Conservation (phyloP, 1,140 invertebrate genomes). For the Nephotettix cincticeps region DNA sequence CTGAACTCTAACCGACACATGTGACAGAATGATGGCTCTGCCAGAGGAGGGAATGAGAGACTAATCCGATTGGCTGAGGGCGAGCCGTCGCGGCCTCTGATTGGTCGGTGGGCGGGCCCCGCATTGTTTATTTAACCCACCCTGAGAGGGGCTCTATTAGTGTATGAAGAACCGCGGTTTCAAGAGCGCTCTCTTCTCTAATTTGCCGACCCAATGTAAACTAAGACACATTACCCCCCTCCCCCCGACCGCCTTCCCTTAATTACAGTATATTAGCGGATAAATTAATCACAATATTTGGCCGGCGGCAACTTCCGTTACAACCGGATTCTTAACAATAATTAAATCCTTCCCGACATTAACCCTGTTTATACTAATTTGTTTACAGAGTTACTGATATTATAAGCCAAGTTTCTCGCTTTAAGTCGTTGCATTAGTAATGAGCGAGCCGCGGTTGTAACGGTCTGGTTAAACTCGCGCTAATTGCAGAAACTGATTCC, state of each 20-base stretch:
- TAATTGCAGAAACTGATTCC: too few species aligned
- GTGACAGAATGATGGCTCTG: constrained; percentile 24
- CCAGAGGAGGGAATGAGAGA: constrained; percentile 1
- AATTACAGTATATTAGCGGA: constrained; percentile 19
- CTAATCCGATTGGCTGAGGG: constrained; percentile 11
- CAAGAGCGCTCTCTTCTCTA: constrained; percentile 13
- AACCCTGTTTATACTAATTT: neutral
- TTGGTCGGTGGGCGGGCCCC: constrained; percentile 26
- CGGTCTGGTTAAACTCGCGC: too few species aligned
- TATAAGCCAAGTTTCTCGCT: constrained; percentile 5
- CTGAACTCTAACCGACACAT: constrained; percentile 17
- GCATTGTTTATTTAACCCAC: constrained; percentile 28
- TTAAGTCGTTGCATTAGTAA: constrained; percentile 5
- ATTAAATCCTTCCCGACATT: constrained; percentile 20
- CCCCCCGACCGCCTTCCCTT: neutral
- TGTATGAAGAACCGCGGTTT: constrained; percentile 21
- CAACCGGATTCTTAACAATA: constrained; percentile 4
- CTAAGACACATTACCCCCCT: constrained; percentile 22
- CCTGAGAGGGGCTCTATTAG: constrained; percentile 25
- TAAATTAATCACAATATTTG: constrained; percentile 20
- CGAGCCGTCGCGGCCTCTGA: neutral
- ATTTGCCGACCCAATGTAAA: constrained; percentile 20
- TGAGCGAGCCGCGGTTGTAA: neutral
- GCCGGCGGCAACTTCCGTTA: neutral
- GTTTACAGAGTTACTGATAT: constrained; percentile 5